Evolutionary conservation across 2,113 vertebrate genomes (phyloP), one percentile per base, ranked within the genome.

Genomic region (Pteruthius melanotis): DNA sequence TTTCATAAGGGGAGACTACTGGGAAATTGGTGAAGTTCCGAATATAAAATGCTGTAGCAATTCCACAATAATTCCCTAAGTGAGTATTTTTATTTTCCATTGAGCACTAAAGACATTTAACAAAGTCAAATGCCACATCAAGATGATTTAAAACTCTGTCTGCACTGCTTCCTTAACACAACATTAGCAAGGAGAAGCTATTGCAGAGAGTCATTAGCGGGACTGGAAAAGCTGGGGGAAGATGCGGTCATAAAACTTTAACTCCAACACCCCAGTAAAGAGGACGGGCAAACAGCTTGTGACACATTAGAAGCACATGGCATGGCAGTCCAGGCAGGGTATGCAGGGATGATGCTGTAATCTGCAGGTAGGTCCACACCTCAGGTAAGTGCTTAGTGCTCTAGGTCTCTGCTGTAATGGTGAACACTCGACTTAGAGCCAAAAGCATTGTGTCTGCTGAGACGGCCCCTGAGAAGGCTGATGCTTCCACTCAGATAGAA

Each of bases 351-450:
- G 40, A n/a, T 63, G 20, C n/a, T 63, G 35, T 45, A n/a, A 54
- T 63, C 40, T 63, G 20, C 56, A 70, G 26, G 24, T 61, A 21
- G 13, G 15, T 21, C 13, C 30, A n/a, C 84, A 26, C 19, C 8
- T 47, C 65, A 40, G n/a, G 7, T 61, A 61, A 20, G 30, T 45
- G 18, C 15, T 23, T 20, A 24, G 6, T 30, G 47, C 24, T n/a
- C 40, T 21, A 30, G 64, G 56, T 47, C 19, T 87, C 56, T 47
- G 24, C 20, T 28, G 20, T 47, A 70, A 30, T 20, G 15, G 13
- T 30, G 39, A 11, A 28, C 24, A 26, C 20, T 7, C 0, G 0
- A 7, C 53, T 33, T 44, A 23, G n/a, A 61, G 8, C 2, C n/a
- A 39, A 61, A 87, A 21, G 5, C 20, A 9, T 11, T 14, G 19